Evolutionary conservation across 2,888 invertebrate genomes (phyloP).

Genomic region (Idaea aversata): DNA sequence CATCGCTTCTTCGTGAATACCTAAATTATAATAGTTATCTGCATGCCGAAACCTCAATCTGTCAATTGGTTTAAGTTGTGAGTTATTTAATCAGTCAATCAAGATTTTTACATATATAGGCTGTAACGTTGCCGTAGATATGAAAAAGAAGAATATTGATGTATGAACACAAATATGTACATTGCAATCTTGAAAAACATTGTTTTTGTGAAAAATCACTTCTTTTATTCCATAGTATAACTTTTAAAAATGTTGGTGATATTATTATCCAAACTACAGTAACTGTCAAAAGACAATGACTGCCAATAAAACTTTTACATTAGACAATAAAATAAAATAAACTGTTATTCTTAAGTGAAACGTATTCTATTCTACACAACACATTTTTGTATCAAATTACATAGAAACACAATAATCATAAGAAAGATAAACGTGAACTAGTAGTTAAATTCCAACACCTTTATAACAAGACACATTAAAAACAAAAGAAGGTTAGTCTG

Average conservation of each 20-base stretch:
- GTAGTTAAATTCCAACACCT: slow-evolving; percentile 24
- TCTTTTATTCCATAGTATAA: no score
- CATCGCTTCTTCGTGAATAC: no score
- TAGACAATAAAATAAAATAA: not conserved
- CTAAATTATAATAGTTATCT: no score
- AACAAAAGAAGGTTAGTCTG: slow-evolving; percentile 41
- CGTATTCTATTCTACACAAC: slow-evolving; percentile 18
- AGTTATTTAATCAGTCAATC: no score
- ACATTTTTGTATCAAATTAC: slow-evolving; percentile 12
- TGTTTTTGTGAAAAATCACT: no score
- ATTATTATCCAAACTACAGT: slow-evolving; percentile 10
- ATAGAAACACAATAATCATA: slow-evolving; percentile 5
- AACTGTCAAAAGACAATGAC: slow-evolving; percentile 17
- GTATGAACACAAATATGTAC: no score
- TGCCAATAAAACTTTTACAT: not conserved
- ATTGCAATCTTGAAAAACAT: no score
- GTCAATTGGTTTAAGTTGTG: no score
- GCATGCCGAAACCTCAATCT: no score
- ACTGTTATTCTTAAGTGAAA: slow-evolving; percentile 12
- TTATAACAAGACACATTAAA: slow-evolving; percentile 26
- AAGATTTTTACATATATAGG: no score
- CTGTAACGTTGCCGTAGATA: no score
- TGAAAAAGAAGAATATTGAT: no score
- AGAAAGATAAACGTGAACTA: slow-evolving; percentile 17
- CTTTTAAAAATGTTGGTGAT: slow-evolving; percentile 5